phyloP scores from a whole-genome alignment of 2,888 invertebrate genomes.

The Cheilosia soror region DNA sequence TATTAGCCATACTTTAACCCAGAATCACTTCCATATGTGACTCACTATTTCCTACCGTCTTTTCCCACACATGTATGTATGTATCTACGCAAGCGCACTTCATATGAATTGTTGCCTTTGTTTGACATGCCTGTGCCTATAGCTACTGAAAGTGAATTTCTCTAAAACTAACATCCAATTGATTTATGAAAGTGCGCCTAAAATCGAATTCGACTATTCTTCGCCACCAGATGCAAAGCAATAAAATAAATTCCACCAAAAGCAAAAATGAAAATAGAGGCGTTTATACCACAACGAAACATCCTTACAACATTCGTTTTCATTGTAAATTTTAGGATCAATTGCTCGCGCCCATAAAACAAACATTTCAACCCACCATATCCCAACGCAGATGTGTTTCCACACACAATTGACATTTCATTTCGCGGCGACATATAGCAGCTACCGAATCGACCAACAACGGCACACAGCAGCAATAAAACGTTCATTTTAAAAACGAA shows the following conservation, averaged over 20 bases:
- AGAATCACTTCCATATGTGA: too few species aligned
- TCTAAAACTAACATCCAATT: not conserved
- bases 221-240: constrained; percentile 35
- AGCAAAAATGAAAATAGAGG: constrained; percentile 19
- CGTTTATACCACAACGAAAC: constrained; percentile 31
- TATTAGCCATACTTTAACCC: too few species aligned
- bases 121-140: not conserved
- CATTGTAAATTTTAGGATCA: constrained; percentile 48
- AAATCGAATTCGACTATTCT: constrained; percentile 13
- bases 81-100: not conserved
- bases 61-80: too few species aligned
- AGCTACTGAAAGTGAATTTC: constrained; percentile 3
- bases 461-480: constrained; percentile 52
- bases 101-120: not conserved
- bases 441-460: not conserved
- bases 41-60: too few species aligned
- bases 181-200: constrained; percentile 23
- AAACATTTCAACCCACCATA: constrained; percentile 45
- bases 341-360: constrained; percentile 67
- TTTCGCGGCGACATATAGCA: constrained; percentile 10
- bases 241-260: constrained; percentile 8
- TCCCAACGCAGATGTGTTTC: not conserved
- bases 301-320: constrained; percentile 18
- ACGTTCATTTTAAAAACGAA: constrained; percentile 38
- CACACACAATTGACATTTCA: constrained; percentile 25